Evolutionary conservation across 2,797 vertebrate genomes (phyloP).

Genomic region (Chromis chromis): DNA sequence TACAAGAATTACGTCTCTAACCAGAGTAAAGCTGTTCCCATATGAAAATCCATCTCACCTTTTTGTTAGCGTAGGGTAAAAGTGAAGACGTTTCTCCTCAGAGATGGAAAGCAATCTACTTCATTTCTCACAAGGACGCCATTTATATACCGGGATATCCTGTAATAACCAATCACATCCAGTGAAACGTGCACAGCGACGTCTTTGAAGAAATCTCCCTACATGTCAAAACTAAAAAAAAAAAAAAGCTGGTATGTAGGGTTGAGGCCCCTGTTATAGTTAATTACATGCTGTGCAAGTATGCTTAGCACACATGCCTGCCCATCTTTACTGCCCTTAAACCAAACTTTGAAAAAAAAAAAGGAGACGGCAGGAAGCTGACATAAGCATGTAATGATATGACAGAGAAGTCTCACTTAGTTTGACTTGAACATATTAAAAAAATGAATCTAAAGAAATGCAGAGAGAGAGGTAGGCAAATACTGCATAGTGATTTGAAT

Average conservation of each 20-base stretch:
- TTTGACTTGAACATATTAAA: not conserved
- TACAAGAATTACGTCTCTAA: not conserved
- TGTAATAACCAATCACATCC: slow-evolving; percentile 78
- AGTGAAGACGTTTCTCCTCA: slow-evolving; percentile 32
- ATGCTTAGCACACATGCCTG: slow-evolving; percentile 64
- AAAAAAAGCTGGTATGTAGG: slow-evolving; percentile 41
- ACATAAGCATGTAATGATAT: slow-evolving; percentile 35
- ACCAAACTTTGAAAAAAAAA: slow-evolving; percentile 32
- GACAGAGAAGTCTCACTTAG: slow-evolving; percentile 13
- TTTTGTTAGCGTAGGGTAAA: slow-evolving; percentile 27
- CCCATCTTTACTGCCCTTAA: slow-evolving; percentile 61
- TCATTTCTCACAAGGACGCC: slow-evolving; percentile 43
- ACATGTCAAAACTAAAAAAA: slow-evolving; percentile 70
- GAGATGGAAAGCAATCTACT: slow-evolving; percentile 45
- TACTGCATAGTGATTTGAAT: too few species aligned
- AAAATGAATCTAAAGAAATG: not conserved
- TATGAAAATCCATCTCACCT: slow-evolving; percentile 63
- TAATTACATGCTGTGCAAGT: slow-evolving; percentile 79
- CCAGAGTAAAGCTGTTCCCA: not conserved
- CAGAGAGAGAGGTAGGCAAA: not conserved
- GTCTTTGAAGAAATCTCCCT: slow-evolving; percentile 71
- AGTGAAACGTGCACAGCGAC: slow-evolving; percentile 54
- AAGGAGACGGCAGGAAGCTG: slow-evolving; percentile 23
- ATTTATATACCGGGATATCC: slow-evolving; percentile 69
- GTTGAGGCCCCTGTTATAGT: slow-evolving; percentile 73